Percentiles rank a stretch among this genome's conserved stretches.
Conservation (phyloP, 2,888 invertebrate genomes). For the Limnephilus auricula region DNA sequence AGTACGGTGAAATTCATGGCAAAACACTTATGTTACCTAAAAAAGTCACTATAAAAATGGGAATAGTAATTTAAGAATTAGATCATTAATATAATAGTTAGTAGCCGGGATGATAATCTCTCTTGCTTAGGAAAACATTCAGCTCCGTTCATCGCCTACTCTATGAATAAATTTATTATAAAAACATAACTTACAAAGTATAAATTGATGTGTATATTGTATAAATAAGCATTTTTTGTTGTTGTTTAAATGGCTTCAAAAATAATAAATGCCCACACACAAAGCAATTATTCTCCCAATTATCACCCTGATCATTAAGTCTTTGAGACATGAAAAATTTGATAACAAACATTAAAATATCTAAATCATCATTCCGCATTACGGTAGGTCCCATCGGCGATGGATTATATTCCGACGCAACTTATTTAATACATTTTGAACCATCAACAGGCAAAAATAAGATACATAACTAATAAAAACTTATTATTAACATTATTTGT, state of each 20-base stretch:
- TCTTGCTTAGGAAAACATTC: constrained; percentile 62
- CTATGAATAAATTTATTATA: constrained; percentile 65
- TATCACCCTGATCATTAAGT: constrained; percentile 64
- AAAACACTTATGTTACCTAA: constrained; percentile 54
- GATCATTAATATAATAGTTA: constrained; percentile 59
- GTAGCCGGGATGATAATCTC: constrained; percentile 57
- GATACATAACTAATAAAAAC: constrained; percentile 56
- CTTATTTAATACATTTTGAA: constrained; percentile 62
- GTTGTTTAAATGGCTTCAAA: constrained; percentile 47
- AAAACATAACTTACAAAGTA: constrained; percentile 65
- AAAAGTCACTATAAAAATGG: constrained; percentile 62
- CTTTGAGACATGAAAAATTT: constrained; percentile 63
- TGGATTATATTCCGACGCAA: constrained; percentile 53
- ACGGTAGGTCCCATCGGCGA: constrained; percentile 54
- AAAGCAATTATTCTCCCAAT: constrained; percentile 56
- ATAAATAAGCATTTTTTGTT: constrained; percentile 60
- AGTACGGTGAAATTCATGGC: constrained; percentile 56
- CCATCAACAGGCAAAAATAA: constrained; percentile 62
- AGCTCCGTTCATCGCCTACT: constrained; percentile 59
- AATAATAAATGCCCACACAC: constrained; percentile 63
- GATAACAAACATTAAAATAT: constrained; percentile 58
- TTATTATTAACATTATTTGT: constrained; percentile 67
- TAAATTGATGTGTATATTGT: constrained; percentile 55
- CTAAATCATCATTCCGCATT: constrained; percentile 48
- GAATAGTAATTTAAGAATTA: constrained; percentile 57